Evolutionary conservation across 2,113 vertebrate species (phyloP), one percentile per base, ranked within the genome.

Genomic region (Hipposideros armiger): DNA sequence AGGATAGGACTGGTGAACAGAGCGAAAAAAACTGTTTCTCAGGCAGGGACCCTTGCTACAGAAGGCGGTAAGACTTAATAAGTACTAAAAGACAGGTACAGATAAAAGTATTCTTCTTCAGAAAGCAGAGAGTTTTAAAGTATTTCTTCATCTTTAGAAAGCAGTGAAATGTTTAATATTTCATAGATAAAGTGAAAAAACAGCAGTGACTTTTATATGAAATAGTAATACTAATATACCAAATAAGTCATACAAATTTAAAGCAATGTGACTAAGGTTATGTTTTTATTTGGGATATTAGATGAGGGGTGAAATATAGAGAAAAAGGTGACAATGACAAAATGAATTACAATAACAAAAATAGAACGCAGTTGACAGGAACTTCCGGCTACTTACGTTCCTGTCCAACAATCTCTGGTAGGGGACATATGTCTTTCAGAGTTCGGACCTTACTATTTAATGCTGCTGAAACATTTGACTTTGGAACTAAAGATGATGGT

Each of bases 211-310:
- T 93, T 87, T 66, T 47, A 73, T 32, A 87, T 94, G 50, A 95
- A 95, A 85, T 91, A 94, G 87, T 91, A 93, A 96, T 83, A 91
- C 86, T 8, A 94, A 90, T 54, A 64, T 50, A n/a, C 5, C n/a
- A 92, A 95, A 56, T 80, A 91, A 40, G 22, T 83, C 28, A 74
- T 91, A 74, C 84, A 95, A 88, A 42, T 89, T 94, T 92, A 95
- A 81, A 81, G 62, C 28, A 40, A 4, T 36, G 11, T 58, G 36
- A 84, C n/a, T 85, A 64, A 50, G 2, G 2, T 90, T 97, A 77
- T n/a, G 58, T 82, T 90, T 95, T 90, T 85, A 90, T 86, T 90
- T 92, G 58, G 13, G 45, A 85, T 86, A 86, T 90, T 92, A 95
- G 8, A 36, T 74, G 42, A 60, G 42, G 26, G 32, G 81, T 95